Evolutionary conservation across 2,113 vertebrate species (phyloP), one percentile per base, ranked within the genome.

Genomic region (Astur gentilis): DNA sequence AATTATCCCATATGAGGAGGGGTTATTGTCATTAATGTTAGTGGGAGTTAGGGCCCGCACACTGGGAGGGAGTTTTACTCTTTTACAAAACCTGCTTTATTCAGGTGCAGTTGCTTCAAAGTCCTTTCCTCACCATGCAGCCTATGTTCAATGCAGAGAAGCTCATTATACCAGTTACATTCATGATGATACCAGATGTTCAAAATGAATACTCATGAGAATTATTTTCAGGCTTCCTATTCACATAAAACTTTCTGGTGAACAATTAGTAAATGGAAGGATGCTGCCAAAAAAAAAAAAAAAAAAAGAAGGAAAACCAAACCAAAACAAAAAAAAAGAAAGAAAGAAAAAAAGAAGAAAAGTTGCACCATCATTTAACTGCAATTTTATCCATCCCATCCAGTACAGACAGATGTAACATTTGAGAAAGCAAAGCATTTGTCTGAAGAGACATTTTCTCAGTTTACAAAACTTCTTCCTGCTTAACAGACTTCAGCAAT

Each of bases 121-220:
- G 61, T 55, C 79, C 69, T 94, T 75, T 58, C 60, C 72, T 75
- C 93, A 57, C 77, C 47, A 91, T 18, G 65, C 61, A 84, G 83
- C 38, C 86, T 90, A 55, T 47, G 73, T 47, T 94, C 88, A 90
- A 7, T 16, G 69, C 71, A 82, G 86, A 96, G 83, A 71, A 94
- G 40, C 81, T 96, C 91, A 91, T 96, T 95, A 95, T 75, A 91
- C 16, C 69, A 82, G 89, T 83, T 89, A 95, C 58, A 50, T 42
- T 95, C 87, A 91, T 57, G 93, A 93, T 95, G 92, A 87, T n/a
- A 84, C 83, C 96, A 97, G 95, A 96, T 97, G 96, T 95, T 96
- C 89, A 92, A 82, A 94, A 1, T 89, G 64, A 93, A 91, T 84
- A 75, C 89, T 85, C 87, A 87, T 26, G 65, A 87, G 73, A 94